Evolutionary conservation across 1,140 invertebrate species (phyloP), one percentile per base, ranked within the genome.

Genomic region (Hyles euphorbiae): DNA sequence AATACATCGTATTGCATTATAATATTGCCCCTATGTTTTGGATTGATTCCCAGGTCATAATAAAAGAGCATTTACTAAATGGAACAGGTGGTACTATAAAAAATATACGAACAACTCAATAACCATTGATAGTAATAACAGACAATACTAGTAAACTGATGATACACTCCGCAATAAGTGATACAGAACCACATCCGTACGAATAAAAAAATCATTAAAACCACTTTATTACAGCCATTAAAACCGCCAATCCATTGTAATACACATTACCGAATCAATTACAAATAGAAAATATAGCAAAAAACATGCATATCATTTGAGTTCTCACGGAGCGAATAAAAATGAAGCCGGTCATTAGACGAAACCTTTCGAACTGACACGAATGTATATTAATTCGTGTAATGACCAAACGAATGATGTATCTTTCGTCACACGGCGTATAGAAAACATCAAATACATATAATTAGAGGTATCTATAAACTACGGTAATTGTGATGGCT

Each of bases 381-480:
- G 84, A 86, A 84, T 75, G 67, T 80, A 85, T 86, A 88, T 88
- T 88, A 88, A 88, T 88, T 85, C 83, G 71, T 82, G 74, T 88
- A 88, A 88, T 86, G 84, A 83, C 80, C 71, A 73, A 64, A 63
- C 65, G 74, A 75, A 78, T 83, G 79, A 81, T 77, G 72, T 65
- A 72, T 81, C 69, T 86, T 87, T 87, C 84, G 83, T 87, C 84
- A 87, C 81, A 82, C 62, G 57, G 55, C 76, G 80, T 81, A 83
- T 85, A 86, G 83, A 86, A 86, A 87, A 86, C 83, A 83, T 81
- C 80, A 84, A 87, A 87, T 82, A 83, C 73, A 83, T 87, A 83
- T 87, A 86, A 87, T 87, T 86, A 87, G 74, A 81, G 73, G 73
- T 68, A 77, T 87, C 77, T 81, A 84, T 86, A 83, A 84, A 85